Conservation (phyloP, 2,113 vertebrate genomes). For the Gymnobelideus leadbeateri region DNA sequence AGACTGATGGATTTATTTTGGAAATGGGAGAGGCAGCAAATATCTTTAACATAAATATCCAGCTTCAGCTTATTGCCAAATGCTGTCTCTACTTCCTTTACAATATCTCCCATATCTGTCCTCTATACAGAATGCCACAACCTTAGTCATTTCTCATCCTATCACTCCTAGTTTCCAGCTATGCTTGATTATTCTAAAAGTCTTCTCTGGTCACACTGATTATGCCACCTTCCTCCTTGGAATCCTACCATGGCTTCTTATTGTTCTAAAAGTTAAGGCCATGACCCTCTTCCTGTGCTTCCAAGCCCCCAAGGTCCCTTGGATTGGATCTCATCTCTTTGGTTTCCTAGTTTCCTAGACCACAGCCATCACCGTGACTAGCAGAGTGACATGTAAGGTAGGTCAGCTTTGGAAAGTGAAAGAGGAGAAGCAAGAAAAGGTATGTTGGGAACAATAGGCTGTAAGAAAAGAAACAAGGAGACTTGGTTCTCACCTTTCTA, state of each 20-base stretch:
- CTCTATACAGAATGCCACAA: neutral
- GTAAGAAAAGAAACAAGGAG: rapidly evolving
- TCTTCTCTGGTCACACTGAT: neutral
- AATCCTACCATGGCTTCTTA: neutral
- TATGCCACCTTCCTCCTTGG: neutral
- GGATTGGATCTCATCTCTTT: neutral
- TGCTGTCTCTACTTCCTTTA: neutral
- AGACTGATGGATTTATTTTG: neutral
- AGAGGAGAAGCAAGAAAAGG: neutral
- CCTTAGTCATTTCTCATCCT: neutral
- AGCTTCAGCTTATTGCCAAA: neutral
- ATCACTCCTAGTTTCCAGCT: neutral
- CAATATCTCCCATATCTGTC: neutral
- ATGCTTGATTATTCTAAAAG: neutral
- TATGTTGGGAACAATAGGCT: neutral
- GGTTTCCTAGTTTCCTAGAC: neutral
- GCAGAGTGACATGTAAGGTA: neutral
- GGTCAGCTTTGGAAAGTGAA: neutral
- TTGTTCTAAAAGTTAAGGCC: neutral
- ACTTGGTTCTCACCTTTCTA: slow-evolving; percentile 82
- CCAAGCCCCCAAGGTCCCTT: neutral
- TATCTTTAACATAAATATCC: neutral
- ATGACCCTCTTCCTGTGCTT: neutral
- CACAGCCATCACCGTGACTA: neutral
- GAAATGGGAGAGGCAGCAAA: neutral